These are phyloP conservation scores for Xestoiulus laeticollis DNA, from an alignment of 2,888 invertebrate genomes.

Conservation along the genomic window DNA sequence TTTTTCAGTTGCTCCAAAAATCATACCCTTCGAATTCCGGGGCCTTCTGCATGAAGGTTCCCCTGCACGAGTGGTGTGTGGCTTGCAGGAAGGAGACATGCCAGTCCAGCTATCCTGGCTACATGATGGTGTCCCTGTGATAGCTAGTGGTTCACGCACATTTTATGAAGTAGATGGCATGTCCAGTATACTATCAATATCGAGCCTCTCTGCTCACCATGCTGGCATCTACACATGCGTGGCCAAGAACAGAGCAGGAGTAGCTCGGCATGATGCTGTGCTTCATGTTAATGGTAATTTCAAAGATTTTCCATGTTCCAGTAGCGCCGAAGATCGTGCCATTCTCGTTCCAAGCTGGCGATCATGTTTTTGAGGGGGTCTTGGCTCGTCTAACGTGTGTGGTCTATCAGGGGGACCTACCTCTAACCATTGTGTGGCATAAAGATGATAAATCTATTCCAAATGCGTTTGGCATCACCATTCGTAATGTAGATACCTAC, in stretches of 20 bases:
- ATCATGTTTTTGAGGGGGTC: slow-evolving; percentile 53
- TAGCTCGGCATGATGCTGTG: slow-evolving; percentile 80
- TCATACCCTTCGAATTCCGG: slow-evolving; percentile 85
- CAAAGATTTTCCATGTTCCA: slow-evolving; percentile 49
- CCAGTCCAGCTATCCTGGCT: slow-evolving; percentile 83
- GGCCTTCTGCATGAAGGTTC: slow-evolving; percentile 83
- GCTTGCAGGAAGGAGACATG: slow-evolving; percentile 81
- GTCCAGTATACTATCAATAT: slow-evolving; percentile 80
- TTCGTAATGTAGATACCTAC: slow-evolving; percentile 56
- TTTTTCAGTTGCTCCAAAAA: slow-evolving; percentile 76
- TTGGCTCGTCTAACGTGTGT: slow-evolving; percentile 54
- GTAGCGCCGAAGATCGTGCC: slow-evolving; percentile 55
- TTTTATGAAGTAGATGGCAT: slow-evolving; percentile 70
- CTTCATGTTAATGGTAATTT: slow-evolving; percentile 82
- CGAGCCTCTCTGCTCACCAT: slow-evolving; percentile 77
- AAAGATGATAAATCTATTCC: slow-evolving; percentile 50
- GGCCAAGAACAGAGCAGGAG: slow-evolving; percentile 80
- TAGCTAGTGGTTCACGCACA: slow-evolving; percentile 54
- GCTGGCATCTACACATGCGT: slow-evolving; percentile 81
- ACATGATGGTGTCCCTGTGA: slow-evolving; percentile 72
- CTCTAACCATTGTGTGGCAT: slow-evolving; percentile 50
- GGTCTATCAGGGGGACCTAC: slow-evolving; percentile 55
- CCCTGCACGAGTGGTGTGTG: slow-evolving; percentile 82
- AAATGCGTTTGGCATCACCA: slow-evolving; percentile 43
- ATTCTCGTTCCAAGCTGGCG: slow-evolving; percentile 54